Percentiles rank a stretch among this genome's conserved stretches.
Evolutionary conservation across 2,888 invertebrate genomes (phyloP).

Genomic region (Atethmia centrago): DNA sequence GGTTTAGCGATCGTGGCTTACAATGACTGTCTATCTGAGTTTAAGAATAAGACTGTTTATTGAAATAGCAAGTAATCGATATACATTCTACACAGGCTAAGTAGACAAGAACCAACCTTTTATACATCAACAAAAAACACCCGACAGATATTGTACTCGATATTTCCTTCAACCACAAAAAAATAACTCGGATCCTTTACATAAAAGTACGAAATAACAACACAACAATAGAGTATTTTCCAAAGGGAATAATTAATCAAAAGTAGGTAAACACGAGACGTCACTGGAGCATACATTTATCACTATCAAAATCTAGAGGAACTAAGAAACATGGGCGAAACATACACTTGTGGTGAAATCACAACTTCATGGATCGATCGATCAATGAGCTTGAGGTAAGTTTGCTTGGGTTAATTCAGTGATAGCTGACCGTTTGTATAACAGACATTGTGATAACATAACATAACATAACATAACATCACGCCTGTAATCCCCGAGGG

Average conservation of each 20-base stretch:
- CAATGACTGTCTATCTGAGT: not conserved
- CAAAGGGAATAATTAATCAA: constrained; percentile 74
- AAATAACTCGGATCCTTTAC: constrained; percentile 21
- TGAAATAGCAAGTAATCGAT: not conserved
- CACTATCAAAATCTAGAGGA: constrained; percentile 76
- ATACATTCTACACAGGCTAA: not conserved
- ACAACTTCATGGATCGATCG: not conserved
- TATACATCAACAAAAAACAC: constrained; percentile 11
- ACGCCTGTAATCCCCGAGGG: not conserved
- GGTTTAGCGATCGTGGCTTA: not conserved
- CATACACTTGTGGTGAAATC: constrained; percentile 11
- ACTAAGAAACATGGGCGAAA: constrained; percentile 43
- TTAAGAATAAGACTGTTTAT: not conserved
- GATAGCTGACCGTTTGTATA: not conserved
- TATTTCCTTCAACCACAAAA: constrained; percentile 18
- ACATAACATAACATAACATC: not conserved
- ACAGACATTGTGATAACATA: not conserved
- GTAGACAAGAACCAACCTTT: not conserved
- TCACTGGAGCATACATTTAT: constrained; percentile 76
- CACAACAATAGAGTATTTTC: constrained; percentile 66
- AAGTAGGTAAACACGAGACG: constrained; percentile 75
- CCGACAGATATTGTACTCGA: not conserved
- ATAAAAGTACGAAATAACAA: constrained; percentile 50
- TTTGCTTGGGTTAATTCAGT: not conserved
- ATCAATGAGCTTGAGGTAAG: not conserved